These are phyloP conservation scores for Myotis daubentonii DNA, from an alignment of 2,797 vertebrate species.

Conservation along the genomic window DNA sequence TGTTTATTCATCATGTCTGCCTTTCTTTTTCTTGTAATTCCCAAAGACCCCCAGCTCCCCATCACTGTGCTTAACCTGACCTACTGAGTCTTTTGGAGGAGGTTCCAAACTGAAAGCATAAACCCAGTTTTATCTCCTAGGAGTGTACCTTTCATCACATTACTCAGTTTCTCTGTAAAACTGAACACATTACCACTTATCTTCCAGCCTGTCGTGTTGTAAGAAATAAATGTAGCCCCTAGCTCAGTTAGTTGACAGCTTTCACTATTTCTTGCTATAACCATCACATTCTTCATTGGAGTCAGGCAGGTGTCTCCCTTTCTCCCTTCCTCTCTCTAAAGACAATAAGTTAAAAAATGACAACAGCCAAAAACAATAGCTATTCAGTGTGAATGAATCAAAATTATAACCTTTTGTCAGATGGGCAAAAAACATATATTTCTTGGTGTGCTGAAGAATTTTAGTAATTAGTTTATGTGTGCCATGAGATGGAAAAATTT, in stretches of 20 bases:
- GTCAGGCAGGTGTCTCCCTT: not conserved
- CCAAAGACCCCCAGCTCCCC: not conserved
- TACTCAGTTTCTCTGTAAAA: conserved; percentile 31
- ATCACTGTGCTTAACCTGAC: not conserved
- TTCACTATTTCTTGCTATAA: not conserved
- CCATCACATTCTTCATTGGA: not conserved
- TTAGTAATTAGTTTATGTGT: no score
- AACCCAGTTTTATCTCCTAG: not conserved
- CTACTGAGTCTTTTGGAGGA: not conserved
- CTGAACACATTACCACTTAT: not conserved
- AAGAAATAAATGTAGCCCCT: not conserved
- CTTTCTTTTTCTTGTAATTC: not conserved
- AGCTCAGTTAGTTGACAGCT: not conserved
- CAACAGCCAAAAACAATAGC: not conserved
- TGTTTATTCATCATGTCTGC: not conserved
- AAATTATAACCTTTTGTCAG: no score
- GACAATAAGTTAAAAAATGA: not conserved
- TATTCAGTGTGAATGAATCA: no score
- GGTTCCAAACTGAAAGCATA: not conserved
- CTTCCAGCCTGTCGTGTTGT: not conserved
- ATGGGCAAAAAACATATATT: not conserved
- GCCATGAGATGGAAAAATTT: not conserved
- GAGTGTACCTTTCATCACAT: not conserved
- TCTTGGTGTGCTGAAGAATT: not conserved
- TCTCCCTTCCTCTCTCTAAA: not conserved